A percentile compares a stretch with the other conserved stretches of the same genome.
Evolutionary conservation across 2,797 vertebrate species (phyloP).

Genomic region (Trematomus bernacchii): DNA sequence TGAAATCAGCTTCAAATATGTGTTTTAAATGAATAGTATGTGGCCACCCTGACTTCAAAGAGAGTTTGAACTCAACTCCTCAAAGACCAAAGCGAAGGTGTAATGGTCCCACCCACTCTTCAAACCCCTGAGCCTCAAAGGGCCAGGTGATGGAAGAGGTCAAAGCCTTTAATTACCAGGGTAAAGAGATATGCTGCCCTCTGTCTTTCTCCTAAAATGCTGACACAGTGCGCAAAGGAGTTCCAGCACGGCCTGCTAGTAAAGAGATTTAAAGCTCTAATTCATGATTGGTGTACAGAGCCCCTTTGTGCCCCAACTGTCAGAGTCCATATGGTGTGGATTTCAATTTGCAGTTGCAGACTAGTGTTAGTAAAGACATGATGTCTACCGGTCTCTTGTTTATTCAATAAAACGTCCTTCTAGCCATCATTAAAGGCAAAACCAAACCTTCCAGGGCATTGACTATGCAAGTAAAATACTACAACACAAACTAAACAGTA

Average conservation of each 20-base stretch:
- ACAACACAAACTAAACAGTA: background rate
- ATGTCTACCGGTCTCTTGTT: background rate
- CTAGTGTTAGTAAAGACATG: background rate
- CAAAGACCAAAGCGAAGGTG: constrained; percentile 26
- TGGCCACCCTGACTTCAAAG: constrained; percentile 6
- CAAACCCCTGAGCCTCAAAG: constrained; percentile 36
- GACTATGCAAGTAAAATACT: constrained; percentile 10
- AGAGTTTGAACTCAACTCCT: constrained; percentile 5
- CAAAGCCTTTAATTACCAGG: constrained; percentile 58
- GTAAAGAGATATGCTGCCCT: constrained; percentile 40
- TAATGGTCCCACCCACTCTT: constrained; percentile 2
- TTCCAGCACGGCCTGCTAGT: constrained; percentile 39
- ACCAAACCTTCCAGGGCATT: constrained; percentile 6
- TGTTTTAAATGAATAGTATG: background rate
- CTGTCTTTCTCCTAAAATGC: constrained; percentile 51
- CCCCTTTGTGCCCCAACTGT: constrained; percentile 10
- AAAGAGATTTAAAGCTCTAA: constrained; percentile 26
- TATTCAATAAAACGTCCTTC: background rate
- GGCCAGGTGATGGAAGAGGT: constrained; percentile 41
- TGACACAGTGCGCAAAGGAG: constrained; percentile 29
- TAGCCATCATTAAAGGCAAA: background rate
- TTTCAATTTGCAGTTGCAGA: constrained; percentile 6
- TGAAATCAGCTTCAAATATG: background rate
- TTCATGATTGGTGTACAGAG: constrained; percentile 23
- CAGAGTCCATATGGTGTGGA: constrained; percentile 29